These are phyloP conservation scores for Drosophila ananassae DNA, from an alignment of 1,140 invertebrate species.

Conservation along the genomic window DNA sequence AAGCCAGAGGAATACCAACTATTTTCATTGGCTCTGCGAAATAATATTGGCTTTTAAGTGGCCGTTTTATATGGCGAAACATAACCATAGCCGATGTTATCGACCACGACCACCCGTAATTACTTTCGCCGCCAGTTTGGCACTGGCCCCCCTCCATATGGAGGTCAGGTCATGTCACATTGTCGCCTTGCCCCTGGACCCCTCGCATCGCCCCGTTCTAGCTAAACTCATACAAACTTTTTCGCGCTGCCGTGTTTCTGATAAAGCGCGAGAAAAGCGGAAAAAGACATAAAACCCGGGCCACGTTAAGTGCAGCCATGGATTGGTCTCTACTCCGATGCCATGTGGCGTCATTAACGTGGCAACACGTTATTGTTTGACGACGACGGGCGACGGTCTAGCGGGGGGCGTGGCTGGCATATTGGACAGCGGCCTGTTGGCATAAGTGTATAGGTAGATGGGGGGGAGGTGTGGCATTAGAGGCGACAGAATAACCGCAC, in stretches of 20 bases:
- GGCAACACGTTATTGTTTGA: slow-evolving; percentile 38
- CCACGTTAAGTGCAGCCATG: slow-evolving; percentile 64
- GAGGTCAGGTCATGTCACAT: slow-evolving; percentile 25
- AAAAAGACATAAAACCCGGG: slow-evolving; percentile 59
- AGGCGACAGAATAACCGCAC: slow-evolving; percentile 41
- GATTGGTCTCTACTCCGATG: slow-evolving; percentile 45
- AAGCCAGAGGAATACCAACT: background rate
- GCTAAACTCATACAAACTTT: slow-evolving; percentile 33
- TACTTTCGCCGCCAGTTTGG: slow-evolving; percentile 7
- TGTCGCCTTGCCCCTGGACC: slow-evolving; percentile 20
- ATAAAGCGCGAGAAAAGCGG: slow-evolving; percentile 37
- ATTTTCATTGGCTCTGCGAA: background rate
- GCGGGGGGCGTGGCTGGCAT: background rate
- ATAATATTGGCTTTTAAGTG: background rate
- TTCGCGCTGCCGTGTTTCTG: slow-evolving; percentile 28
- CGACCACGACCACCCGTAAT: slow-evolving; percentile 7
- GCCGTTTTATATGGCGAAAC: slow-evolving; percentile 2
- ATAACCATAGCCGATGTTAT: background rate
- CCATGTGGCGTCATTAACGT: slow-evolving; percentile 69
- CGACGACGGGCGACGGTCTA: background rate
- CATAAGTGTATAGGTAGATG: slow-evolving; percentile 2
- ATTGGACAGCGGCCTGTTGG: slow-evolving; percentile 6
- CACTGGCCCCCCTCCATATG: background rate
- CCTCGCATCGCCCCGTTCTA: background rate
- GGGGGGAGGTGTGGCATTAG: slow-evolving; percentile 17